Evolutionary conservation across 2,888 invertebrate species (phyloP).

Genomic region (Esperia sulphurella): DNA sequence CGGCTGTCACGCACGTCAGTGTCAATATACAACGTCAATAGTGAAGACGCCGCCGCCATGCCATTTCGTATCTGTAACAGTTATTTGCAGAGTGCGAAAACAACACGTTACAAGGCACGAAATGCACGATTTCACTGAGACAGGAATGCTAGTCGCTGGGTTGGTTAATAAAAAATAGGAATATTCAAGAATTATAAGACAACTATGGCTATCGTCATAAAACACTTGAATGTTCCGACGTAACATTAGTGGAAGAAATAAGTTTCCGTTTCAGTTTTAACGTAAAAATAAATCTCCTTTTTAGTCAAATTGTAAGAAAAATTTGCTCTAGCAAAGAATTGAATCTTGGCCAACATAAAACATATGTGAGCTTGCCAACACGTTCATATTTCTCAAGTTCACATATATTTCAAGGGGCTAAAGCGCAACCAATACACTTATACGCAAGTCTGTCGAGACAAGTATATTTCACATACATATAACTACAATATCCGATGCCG

Average conservation of each 20-base stretch:
- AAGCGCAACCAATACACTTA: not conserved
- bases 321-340: not conserved
- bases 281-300: not conserved
- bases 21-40: not conserved
- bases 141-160: constrained; percentile 5
- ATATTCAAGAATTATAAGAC: not conserved
- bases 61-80: no score
- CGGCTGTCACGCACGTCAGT: not conserved
- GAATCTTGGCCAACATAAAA: no score
- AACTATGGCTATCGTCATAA: not conserved
- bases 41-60: not conserved
- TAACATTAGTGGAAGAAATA: not conserved
- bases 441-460: not conserved
- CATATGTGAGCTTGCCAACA: no score
- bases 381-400: not conserved
- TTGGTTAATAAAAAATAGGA: not conserved
- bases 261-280: not conserved
- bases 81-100: not conserved
- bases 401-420: not conserved
- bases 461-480: not conserved
- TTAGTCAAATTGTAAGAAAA: not conserved
- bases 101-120: constrained; percentile 32
- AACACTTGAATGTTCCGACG: not conserved
- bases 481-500: no score
- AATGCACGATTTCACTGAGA: constrained; percentile 14